A percentile compares a stretch with the other conserved stretches of the same genome.
phyloP scores from a whole-genome alignment of 2,888 invertebrate genomes.

The Tachina fera region DNA sequence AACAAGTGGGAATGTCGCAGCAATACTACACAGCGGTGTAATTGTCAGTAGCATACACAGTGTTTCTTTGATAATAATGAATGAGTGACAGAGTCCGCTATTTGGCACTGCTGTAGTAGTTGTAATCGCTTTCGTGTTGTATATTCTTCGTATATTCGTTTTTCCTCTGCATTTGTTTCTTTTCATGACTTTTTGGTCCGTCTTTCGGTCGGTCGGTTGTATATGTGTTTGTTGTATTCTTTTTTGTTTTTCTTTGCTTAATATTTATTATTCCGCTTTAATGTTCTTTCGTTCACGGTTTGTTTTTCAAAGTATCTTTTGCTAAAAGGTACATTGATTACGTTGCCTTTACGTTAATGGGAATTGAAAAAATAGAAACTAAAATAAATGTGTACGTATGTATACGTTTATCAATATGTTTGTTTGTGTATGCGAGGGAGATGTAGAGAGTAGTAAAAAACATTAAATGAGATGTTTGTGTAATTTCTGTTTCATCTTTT shows the following conservation, averaged over 20 bases:
- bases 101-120: slow-evolving; percentile 40
- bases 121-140: slow-evolving; percentile 54
- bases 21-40: slow-evolving; percentile 54
- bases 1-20: slow-evolving; percentile 63
- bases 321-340: slow-evolving; percentile 53
- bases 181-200: slow-evolving; percentile 48
- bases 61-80: slow-evolving; percentile 55
- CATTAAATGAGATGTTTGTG: slow-evolving; percentile 13
- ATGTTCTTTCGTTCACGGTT: slow-evolving; percentile 34
- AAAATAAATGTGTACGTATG: not conserved
- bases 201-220: slow-evolving; percentile 58
- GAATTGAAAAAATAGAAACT: slow-evolving; percentile 26
- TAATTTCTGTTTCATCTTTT: slow-evolving; percentile 15
- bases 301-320: slow-evolving; percentile 21
- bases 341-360: slow-evolving; percentile 47
- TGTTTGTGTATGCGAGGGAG: not conserved
- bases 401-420: not conserved
- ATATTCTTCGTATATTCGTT: slow-evolving; percentile 51
- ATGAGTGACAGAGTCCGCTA: slow-evolving; percentile 67
- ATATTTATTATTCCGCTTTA: slow-evolving; percentile 36
- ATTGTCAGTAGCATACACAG: slow-evolving; percentile 47
- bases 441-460: slow-evolving; percentile 2
- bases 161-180: slow-evolving; percentile 59
- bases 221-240: slow-evolving; percentile 49
- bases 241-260: slow-evolving; percentile 44